Conservation (phyloP, 2,113 vertebrate genomes). For the Danionella cerebrum region DNA sequence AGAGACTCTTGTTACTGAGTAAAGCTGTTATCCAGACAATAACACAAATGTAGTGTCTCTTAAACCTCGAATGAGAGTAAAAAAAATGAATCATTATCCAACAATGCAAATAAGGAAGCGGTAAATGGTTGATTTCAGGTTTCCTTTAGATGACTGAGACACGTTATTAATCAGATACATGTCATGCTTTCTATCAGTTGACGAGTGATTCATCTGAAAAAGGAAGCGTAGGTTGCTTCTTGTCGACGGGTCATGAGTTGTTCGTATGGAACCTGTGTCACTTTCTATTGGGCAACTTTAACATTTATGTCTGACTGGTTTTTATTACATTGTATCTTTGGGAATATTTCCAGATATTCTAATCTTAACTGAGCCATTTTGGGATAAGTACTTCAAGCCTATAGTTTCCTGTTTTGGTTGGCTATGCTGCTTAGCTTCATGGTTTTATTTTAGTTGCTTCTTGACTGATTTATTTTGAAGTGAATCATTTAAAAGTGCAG, state of each 20-base stretch:
- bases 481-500: not conserved
- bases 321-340: not conserved
- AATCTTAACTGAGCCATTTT: not conserved
- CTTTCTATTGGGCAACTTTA: not conserved
- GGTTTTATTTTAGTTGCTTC: slow-evolving; percentile 4
- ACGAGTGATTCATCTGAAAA: not conserved
- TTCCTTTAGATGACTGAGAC: not conserved
- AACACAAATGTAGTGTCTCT: too few species aligned
- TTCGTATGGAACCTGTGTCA: not conserved
- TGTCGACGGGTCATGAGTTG: not conserved
- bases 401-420: slow-evolving; percentile 8
- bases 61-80: not conserved
- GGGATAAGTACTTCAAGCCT: not conserved
- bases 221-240: not conserved
- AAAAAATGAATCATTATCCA: not conserved
- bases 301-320: not conserved
- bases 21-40: too few species aligned
- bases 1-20: too few species aligned
- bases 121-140: not conserved
- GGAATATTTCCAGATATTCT: slow-evolving; percentile 23
- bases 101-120: not conserved
- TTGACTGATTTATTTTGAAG: not conserved
- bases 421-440: not conserved
- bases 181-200: not conserved
- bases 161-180: not conserved